A percentile compares a stretch with the other conserved stretches of the same genome.
These are phyloP conservation scores for Tetranychus truncatus DNA, from an alignment of 2,888 invertebrate genomes.

Conservation along the genomic window DNA sequence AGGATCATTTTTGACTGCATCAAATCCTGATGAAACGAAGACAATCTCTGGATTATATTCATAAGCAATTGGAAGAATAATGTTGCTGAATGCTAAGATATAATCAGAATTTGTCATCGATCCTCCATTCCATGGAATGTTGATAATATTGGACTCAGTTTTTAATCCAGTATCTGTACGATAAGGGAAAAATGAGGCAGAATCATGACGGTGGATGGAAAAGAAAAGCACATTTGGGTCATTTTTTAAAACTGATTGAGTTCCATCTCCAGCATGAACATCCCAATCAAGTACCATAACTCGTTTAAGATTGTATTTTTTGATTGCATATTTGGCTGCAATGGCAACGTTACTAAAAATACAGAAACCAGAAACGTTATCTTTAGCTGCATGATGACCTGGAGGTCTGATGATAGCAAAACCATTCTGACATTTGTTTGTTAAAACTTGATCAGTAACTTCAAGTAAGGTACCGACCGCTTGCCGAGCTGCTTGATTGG, in stretches of 20 bases:
- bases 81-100: constrained; percentile 58
- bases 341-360: constrained; percentile 41
- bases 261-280: constrained; percentile 83
- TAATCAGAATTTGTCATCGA: constrained; percentile 72
- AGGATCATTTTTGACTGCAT: constrained; percentile 49
- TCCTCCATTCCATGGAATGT: constrained; percentile 74
- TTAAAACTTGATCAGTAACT: constrained; percentile 48
- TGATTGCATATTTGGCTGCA: constrained; percentile 33
- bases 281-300: constrained; percentile 73
- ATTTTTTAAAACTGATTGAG: constrained; percentile 46
- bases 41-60: constrained; percentile 60
- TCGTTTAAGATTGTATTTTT: constrained; percentile 28
- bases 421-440: constrained; percentile 45
- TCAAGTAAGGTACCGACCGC: constrained; percentile 55
- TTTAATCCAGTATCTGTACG: constrained; percentile 45
- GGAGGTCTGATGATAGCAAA: constrained; percentile 52
- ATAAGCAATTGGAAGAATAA: constrained; percentile 78
- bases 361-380: constrained; percentile 38
- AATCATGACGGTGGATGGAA: constrained; percentile 76
- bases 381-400: constrained; percentile 39
- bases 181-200: constrained; percentile 69
- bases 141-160: constrained; percentile 50
- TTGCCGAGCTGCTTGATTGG: constrained; percentile 45
- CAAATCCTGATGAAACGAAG: constrained; percentile 74
- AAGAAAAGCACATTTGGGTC: constrained; percentile 56